Conservation (phyloP, 2,797 vertebrate genomes). For the Geotrypetes seraphini region DNA sequence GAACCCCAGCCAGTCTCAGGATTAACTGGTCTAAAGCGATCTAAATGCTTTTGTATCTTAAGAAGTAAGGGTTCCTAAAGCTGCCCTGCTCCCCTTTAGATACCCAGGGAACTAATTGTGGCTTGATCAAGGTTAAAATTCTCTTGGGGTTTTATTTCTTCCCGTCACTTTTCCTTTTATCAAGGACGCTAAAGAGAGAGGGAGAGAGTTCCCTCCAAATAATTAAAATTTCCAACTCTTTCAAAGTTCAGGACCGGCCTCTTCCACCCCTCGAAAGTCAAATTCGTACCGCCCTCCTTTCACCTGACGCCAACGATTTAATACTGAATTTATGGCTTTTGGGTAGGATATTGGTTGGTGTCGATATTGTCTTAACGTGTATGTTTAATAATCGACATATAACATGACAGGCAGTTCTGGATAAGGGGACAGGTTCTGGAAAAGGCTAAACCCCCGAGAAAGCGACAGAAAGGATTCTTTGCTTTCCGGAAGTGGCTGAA, state of each 20-base stretch:
- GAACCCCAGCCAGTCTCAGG: conserved; percentile 66
- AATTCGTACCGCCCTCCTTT: conserved; percentile 37
- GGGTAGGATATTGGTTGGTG: too few species aligned
- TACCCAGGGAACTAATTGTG: conserved; percentile 66
- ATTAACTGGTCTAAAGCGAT: conserved; percentile 75
- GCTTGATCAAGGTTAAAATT: conserved; percentile 58
- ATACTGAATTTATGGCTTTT: conserved; percentile 39
- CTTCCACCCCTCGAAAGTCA: conserved; percentile 28
- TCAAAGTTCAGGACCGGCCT: conserved; percentile 53
- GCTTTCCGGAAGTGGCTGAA: too few species aligned
- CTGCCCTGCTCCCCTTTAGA: conserved; percentile 45
- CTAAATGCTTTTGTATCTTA: conserved; percentile 73
- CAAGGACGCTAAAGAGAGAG: conserved; percentile 50
- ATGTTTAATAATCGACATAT: too few species aligned
- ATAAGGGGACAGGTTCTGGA: too few species aligned
- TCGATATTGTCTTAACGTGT: too few species aligned
- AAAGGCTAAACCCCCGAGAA: too few species aligned
- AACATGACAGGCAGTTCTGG: too few species aligned
- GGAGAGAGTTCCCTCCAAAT: conserved; percentile 48
- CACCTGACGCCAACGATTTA: conserved; percentile 24
- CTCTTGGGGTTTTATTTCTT: conserved; percentile 36
- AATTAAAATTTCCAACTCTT: conserved; percentile 65
- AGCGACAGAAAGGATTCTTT: too few species aligned
- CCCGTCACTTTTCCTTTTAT: conserved; percentile 43
- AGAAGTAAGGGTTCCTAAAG: conserved; percentile 55